These are phyloP conservation scores for Trichonephila clavata DNA, from an alignment of 1,140 invertebrate genomes.

Conservation along the genomic window DNA sequence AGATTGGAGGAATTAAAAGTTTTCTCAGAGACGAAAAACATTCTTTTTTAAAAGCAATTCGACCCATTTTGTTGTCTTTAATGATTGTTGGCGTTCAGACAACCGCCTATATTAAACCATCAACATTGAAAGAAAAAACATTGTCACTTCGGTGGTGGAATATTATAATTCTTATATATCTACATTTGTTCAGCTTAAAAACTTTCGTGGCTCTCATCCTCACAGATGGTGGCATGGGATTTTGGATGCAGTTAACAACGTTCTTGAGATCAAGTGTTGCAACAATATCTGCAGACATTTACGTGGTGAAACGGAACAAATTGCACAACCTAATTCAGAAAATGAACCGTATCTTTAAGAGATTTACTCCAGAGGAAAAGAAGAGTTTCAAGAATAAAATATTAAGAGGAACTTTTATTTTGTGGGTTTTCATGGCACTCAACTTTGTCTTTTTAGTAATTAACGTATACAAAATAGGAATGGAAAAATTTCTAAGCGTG, in stretches of 20 bases:
- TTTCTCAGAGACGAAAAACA: not conserved
- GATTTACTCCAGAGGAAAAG: not conserved
- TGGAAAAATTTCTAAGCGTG: conserved; percentile 6
- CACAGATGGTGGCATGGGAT: conserved; percentile 33
- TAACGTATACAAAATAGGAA: conserved; percentile 8
- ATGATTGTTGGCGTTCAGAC: conserved; percentile 51
- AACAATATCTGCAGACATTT: conserved; percentile 49
- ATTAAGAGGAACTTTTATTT: not conserved
- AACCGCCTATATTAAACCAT: not conserved
- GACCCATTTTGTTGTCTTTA: conserved; percentile 34
- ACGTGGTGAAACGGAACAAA: conserved; percentile 25
- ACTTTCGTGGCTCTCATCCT: not conserved
- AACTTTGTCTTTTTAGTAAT: not conserved
- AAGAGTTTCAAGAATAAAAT: conserved; percentile 15
- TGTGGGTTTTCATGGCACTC: conserved; percentile 43
- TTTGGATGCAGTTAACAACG: conserved; percentile 42
- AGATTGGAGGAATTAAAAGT: not conserved
- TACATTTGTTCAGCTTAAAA: conserved; percentile 40
- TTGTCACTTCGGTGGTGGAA: conserved; percentile 50
- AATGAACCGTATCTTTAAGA: not conserved
- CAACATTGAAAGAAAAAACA: not conserved
- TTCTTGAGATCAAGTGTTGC: conserved; percentile 40
- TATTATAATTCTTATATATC: conserved; percentile 39
- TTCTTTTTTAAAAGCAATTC: not conserved
- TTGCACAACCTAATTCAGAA: conserved; percentile 18